Base-by-base conservation (phyloP, 2,797 vertebrate species). In the Cossypha heuglini region DNA sequence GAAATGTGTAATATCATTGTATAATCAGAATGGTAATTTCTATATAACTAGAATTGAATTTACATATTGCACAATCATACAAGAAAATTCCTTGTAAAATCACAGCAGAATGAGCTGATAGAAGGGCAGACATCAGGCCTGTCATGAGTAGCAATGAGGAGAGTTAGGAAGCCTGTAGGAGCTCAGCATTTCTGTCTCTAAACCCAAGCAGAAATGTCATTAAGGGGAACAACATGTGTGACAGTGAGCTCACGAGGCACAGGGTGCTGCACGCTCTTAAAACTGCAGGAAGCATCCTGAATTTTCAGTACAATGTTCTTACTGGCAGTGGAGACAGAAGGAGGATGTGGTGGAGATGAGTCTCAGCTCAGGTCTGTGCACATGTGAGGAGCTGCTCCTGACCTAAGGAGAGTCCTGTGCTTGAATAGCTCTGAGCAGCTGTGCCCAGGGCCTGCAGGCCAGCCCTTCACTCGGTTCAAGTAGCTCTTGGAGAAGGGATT, bases 41-140 rank as follows among this genome's bases (percentile, higher is more conserved):
- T 61, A 25, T 38, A n/a, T 76, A 86, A 87, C 81, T 90, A 59
- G 66, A 91, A 86, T 49, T 78, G 15, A 18, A 31, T 89, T 93
- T 81, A 6, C 25, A 19, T 14, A 31, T 19, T 31, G 21, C 35
- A 69, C 22, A 77, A 12, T 22, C 2, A 1, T 24, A 22, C 18
- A 10, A 21, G 29, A 13, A 82, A 49, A 80, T 46, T 64, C n/a
- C 35, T 26, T 71, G 33, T 43, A 38, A 85, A 88, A 62, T 62
- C 54, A 77, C 21, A 75, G n/a, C 22, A 80, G 48, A 90, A 84
- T 64, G 67, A 90, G 24, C 19, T 67, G 43, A 33, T 63, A 25
- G 72, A 85, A 78, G 49, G 46, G 35, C 26, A 77, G 42, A 22
- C 31, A 72, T 51, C 31, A 78, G 61, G 9, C 42, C 22, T 77